A percentile compares a stretch with the other conserved stretches of the same genome.
phyloP scores from a whole-genome alignment of 2,888 invertebrate genomes.

The Octonoba sinensis region DNA sequence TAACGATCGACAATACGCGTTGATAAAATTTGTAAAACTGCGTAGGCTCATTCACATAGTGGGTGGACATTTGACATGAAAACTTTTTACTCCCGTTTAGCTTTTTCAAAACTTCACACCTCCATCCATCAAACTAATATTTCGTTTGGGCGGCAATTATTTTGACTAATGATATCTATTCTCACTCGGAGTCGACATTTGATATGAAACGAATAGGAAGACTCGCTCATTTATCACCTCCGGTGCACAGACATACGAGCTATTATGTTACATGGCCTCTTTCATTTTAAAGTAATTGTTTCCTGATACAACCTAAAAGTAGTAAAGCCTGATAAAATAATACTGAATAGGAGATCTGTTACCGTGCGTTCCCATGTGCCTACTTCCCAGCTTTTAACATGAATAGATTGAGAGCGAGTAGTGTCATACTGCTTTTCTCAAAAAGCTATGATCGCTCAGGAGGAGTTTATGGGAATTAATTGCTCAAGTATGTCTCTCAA shows the following conservation, averaged over 20 bases:
- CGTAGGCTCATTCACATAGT: conserved; percentile 37
- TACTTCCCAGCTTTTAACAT: no score
- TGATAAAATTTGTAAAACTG: background rate
- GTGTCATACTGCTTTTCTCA: no score
- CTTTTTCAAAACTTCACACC: conserved; percentile 10
- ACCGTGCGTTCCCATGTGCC: no score
- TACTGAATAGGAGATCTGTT: conserved; percentile 1
- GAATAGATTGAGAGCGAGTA: no score
- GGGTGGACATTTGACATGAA: conserved; percentile 52
- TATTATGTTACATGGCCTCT: conserved; percentile 33
- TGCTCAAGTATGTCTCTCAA: no score
- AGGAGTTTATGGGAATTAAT: no score
- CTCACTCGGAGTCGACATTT: conserved; percentile 29
- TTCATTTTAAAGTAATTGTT: conserved; percentile 46
- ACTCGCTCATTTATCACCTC: conserved; percentile 45
- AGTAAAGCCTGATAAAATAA: conserved; percentile 41
- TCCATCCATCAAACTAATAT: conserved; percentile 53
- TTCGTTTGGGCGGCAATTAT: conserved; percentile 59
- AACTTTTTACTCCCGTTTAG: conserved; percentile 28
- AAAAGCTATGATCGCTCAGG: no score
- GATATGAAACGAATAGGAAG: conserved; percentile 47
- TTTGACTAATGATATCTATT: conserved; percentile 42
- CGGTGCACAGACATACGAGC: conserved; percentile 9
- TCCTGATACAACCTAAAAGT: conserved; percentile 5
- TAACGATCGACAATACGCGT: no score